Conservation (phyloP, 1,140 invertebrate species). For the Solenopsis fugax region DNA sequence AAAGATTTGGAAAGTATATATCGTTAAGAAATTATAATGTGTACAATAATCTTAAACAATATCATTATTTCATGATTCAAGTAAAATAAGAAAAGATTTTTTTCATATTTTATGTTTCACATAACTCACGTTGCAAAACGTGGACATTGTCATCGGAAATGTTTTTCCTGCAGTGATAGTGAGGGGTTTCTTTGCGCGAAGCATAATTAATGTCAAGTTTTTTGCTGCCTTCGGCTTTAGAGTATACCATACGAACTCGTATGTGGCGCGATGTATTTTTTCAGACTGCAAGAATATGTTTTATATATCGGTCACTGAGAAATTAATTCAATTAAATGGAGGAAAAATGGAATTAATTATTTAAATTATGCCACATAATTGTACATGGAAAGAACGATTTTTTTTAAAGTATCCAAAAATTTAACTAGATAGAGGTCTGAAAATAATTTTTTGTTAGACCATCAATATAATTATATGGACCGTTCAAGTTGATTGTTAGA, state of each 20-base stretch:
- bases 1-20: not conserved
- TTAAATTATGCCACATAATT: conserved; percentile 3
- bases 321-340: not conserved
- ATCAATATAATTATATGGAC: no score
- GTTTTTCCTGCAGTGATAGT: conserved; percentile 11
- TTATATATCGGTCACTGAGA: not conserved
- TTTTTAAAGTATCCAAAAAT: no score
- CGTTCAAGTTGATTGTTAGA: no score
- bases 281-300: conserved; percentile 19
- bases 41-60: not conserved
- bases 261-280: not conserved
- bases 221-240: conserved; percentile 2
- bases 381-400: no score
- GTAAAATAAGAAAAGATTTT: not conserved
- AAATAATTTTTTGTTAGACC: no score
- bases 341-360: not conserved
- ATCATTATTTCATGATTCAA: not conserved
- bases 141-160: conserved; percentile 37
- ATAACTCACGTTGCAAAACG: conserved; percentile 29
- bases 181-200: conserved; percentile 16
- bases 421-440: no score
- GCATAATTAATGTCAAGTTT: conserved; percentile 35
- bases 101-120: not conserved
- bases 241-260: conserved; percentile 20
- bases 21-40: not conserved